Base-by-base conservation (phyloP, 2,888 invertebrate species). In the Phortica okadai region DNA sequence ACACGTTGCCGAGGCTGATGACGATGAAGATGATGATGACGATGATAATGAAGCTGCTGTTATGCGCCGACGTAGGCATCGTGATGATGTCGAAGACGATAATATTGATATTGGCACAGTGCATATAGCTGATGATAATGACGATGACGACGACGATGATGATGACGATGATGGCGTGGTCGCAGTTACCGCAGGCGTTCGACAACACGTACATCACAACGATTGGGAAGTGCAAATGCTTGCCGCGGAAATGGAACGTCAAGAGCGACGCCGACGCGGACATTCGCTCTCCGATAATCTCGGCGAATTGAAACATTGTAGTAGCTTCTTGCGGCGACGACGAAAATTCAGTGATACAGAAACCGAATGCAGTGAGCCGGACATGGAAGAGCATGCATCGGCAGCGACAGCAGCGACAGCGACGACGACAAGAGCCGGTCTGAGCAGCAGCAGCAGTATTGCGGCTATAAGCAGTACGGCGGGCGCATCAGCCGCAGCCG, bases 211-310 rank as follows among this genome's bases (percentile, higher is more conserved):
- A 6, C 90, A 91, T 70, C 85, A 88, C 78, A 94, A 94, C 79
- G 94, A 95, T 86, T 96, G 96, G 96, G 96, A 96, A 90, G 94
- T 96, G 0, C 93, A 94, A 90, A 95, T 96, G 95, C 91, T 96
- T 56, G 96, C 95, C 0, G 94, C 95, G 80, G 95, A 96, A 89
- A 92, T 96, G 81, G 94, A 95, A 80, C 93, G 93, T 74, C 92
- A 94, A 74, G 93, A 94, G 82, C 88, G 86, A 66, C 85, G 88
- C 69, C 82, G 82, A 6, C 90, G 90, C 0, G 89, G 88, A 0
- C 88, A 88, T 45, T 90, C 90, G 0, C 86, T 90, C 0, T 88
- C 90, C 41, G 91, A 89, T 77, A 89, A 89, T 75, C 81, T 87
- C 1, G 82, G 83, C 33, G 88, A 89, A 72, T 82, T 89, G 66